Evolutionary conservation across 2,888 invertebrate species (phyloP).

Genomic region (Nasonia oneida): DNA sequence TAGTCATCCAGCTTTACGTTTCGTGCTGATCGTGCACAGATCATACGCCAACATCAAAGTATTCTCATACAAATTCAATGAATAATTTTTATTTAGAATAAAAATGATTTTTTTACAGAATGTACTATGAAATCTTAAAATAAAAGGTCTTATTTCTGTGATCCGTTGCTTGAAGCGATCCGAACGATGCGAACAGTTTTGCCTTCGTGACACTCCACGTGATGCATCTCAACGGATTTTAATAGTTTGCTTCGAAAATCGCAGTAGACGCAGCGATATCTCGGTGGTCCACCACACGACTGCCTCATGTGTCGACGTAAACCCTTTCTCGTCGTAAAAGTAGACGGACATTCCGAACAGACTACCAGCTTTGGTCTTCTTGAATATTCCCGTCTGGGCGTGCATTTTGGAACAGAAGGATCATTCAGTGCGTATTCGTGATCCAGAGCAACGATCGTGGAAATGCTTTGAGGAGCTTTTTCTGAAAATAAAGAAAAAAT

Average conservation of each 20-base stretch:
- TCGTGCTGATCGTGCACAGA: background rate
- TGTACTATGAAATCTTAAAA: no score
- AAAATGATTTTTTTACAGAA: no score
- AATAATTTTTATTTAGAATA: no score
- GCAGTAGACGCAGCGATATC: background rate
- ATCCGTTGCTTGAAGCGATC: background rate
- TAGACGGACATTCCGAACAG: background rate
- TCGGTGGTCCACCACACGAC: background rate
- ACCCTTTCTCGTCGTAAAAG: background rate
- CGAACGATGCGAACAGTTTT: background rate
- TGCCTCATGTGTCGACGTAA: background rate
- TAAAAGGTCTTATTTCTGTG: no score
- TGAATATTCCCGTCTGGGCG: background rate
- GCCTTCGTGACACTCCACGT: background rate
- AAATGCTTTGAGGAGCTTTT: background rate
- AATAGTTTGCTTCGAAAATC: background rate
- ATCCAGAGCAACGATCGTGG: background rate
- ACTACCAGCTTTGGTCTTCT: background rate
- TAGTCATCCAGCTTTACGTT: background rate
- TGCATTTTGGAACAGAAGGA: background rate
- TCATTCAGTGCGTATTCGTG: background rate
- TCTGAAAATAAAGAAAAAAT: background rate
- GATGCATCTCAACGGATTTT: background rate
- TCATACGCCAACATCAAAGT: background rate
- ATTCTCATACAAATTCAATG: no score